A percentile compares a stretch with the other conserved stretches of the same genome.
Conservation (phyloP, 2,888 invertebrate genomes). For the Geophilus truncorum region DNA sequence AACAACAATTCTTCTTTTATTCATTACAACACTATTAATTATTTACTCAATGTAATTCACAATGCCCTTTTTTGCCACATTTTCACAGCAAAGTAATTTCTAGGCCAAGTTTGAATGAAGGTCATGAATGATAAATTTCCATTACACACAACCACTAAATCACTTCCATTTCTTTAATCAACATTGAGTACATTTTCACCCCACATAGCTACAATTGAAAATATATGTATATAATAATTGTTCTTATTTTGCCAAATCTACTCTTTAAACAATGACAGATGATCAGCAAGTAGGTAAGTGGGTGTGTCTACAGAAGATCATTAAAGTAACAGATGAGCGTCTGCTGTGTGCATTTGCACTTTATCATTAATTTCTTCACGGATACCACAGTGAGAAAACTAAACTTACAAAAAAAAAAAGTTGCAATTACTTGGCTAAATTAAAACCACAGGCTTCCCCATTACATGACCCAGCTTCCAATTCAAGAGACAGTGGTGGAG, state of each 20-base stretch:
- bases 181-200: neutral
- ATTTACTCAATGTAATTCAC: too few species aligned
- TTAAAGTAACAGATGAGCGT: neutral
- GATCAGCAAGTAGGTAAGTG: neutral
- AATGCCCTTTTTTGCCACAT: too few species aligned
- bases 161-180: too few species aligned
- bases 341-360: neutral
- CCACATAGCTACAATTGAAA: too few species aligned
- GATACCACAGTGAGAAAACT: neutral
- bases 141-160: too few species aligned
- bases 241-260: neutral
- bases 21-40: too few species aligned
- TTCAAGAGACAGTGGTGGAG: too few species aligned
- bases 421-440: neutral
- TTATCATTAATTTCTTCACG: neutral
- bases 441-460: neutral
- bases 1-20: neutral
- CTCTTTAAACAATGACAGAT: neutral
- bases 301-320: neutral
- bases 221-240: too few species aligned
- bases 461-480: neutral
- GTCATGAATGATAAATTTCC: too few species aligned
- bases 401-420: neutral
- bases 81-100: too few species aligned
- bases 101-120: too few species aligned